phyloP scores from a whole-genome alignment of 2,113 vertebrate species.

The Arizona elegans region DNA sequence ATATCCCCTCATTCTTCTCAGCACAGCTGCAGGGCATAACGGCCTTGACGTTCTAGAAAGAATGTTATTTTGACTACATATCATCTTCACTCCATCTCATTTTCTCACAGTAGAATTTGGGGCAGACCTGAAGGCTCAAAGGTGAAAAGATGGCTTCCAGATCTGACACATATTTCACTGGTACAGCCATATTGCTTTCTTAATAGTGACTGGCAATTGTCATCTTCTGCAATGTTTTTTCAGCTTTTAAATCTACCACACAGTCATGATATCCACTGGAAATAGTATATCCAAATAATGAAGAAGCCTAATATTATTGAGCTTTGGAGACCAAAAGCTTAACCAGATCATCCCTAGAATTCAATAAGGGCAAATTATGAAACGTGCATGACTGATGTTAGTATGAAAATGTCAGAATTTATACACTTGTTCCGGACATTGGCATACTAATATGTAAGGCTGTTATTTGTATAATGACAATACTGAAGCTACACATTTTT shows the following conservation, averaged over 20 bases:
- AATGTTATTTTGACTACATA: too few relatives aligned
- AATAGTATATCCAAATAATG: not conserved
- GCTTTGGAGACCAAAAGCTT: not conserved
- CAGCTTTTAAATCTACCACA: not conserved
- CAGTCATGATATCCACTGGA: not conserved
- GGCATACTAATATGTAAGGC: not conserved
- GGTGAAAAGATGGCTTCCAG: too few relatives aligned
- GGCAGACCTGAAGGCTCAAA: too few relatives aligned
- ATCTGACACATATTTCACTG: not conserved
- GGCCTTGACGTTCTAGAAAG: too few relatives aligned
- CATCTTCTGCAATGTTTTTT: not conserved
- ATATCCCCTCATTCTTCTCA: too few relatives aligned
- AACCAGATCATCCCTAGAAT: not conserved
- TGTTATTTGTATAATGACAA: not conserved
- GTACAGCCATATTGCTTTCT: not conserved
- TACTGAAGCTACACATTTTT: not conserved
- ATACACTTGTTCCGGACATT: not conserved
- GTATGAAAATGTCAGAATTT: not conserved
- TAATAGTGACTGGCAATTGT: not conserved
- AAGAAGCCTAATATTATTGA: not conserved
- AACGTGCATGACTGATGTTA: not conserved
- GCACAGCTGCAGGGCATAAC: too few relatives aligned
- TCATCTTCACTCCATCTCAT: too few relatives aligned
- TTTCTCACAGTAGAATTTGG: too few relatives aligned
- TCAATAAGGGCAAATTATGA: not conserved